Evolutionary conservation across 2,797 vertebrate genomes (phyloP).

Genomic region (Meda fulgida): DNA sequence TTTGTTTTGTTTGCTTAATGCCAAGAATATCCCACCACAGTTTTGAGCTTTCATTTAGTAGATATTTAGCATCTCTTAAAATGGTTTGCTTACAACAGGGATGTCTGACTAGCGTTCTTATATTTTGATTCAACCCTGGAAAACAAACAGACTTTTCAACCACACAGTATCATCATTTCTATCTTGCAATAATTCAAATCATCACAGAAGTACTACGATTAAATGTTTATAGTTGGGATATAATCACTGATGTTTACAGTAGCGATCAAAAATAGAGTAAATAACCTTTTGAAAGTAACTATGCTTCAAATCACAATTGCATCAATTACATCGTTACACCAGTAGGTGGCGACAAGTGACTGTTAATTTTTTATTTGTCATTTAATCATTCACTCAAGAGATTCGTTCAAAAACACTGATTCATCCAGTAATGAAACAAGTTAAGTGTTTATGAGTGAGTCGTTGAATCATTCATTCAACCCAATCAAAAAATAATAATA

Average conservation of each 20-base stretch:
- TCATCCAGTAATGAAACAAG: background rate
- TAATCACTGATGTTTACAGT: background rate
- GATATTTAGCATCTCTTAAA: background rate
- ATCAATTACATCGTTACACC: background rate
- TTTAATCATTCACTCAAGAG: background rate
- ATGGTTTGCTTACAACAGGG: background rate
- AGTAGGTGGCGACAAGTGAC: background rate
- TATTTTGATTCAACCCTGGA: background rate
- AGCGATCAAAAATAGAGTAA: background rate
- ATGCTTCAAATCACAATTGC: background rate
- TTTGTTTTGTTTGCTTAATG: background rate
- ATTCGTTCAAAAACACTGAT: no score
- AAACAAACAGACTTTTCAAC: background rate
- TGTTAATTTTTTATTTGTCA: background rate
- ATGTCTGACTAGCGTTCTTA: background rate
- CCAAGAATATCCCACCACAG: background rate
- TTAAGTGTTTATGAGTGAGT: background rate
- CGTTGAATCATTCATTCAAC: background rate
- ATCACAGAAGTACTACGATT: background rate
- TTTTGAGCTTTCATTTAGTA: constrained; percentile 2
- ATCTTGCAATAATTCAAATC: background rate
- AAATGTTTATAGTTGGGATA: background rate
- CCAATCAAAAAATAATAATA: background rate
- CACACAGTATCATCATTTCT: background rate
- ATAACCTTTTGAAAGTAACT: background rate